Conservation (phyloP, 2,113 vertebrate species). For the Nesogale talazaci region DNA sequence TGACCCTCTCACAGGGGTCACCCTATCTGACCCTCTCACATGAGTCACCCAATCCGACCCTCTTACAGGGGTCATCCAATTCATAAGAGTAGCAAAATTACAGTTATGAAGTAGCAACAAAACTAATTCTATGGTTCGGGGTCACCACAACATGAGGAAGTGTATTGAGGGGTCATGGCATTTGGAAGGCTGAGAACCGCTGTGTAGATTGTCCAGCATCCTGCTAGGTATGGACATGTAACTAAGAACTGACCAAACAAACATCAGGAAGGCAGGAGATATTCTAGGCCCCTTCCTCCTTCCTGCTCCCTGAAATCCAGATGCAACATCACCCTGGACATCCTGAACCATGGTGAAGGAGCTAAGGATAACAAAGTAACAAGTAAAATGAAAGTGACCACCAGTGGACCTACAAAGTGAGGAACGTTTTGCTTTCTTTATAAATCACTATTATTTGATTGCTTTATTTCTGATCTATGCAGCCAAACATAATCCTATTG, state of each 20-base stretch:
- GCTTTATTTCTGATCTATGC: neutral
- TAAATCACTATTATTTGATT: neutral
- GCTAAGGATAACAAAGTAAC: neutral
- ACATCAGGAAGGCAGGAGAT: neutral
- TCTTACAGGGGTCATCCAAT: too few species aligned
- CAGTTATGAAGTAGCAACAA: too few species aligned
- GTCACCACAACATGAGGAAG: too few species aligned
- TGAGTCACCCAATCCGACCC: too few species aligned
- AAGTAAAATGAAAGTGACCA: too few species aligned
- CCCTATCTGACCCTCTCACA: too few species aligned
- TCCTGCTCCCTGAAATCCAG: neutral
- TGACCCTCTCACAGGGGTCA: too few species aligned
- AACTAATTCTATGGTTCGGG: too few species aligned
- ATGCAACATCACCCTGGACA: neutral
- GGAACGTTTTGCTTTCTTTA: neutral
- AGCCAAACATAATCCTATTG: neutral
- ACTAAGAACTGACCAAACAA: neutral
- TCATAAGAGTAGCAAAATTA: too few species aligned
- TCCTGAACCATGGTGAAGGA: neutral
- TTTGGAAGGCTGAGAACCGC: too few species aligned
- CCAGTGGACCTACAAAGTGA: neutral
- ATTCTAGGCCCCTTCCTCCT: neutral
- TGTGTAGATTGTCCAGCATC: neutral
- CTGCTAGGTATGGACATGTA: neutral
- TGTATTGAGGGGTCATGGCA: too few species aligned